Evolutionary conservation across 1,140 invertebrate genomes (phyloP).

Genomic region (Pseudomyrmex dendroicus): DNA sequence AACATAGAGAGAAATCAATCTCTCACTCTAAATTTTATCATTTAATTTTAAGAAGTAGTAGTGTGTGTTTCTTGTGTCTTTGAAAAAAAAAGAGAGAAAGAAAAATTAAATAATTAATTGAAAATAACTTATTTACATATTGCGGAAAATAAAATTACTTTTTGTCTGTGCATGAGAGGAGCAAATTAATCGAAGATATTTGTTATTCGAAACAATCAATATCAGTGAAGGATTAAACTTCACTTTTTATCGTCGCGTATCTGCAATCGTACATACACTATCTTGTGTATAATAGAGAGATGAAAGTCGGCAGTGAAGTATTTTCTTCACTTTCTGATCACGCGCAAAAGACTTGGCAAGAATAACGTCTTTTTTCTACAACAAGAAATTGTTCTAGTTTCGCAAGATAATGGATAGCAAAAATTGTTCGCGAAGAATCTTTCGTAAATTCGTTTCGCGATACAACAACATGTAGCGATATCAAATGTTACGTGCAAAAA

Average conservation of each 20-base stretch:
- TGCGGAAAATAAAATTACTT: not conserved
- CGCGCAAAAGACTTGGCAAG: constrained; percentile 31
- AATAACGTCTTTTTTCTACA: constrained; percentile 34
- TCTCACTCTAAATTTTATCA: not conserved
- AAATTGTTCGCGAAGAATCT: constrained; percentile 46
- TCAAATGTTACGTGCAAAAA: not conserved
- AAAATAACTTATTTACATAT: not conserved
- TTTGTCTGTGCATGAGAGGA: not conserved
- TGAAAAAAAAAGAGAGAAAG: not conserved
- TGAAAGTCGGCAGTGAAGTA: constrained; percentile 25
- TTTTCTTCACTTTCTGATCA: constrained; percentile 52
- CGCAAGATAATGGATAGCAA: constrained; percentile 12
- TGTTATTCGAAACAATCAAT: not conserved
- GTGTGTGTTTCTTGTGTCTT: not conserved
- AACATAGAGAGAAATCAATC: not conserved
- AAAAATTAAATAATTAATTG: not conserved
- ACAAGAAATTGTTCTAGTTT: constrained; percentile 29
- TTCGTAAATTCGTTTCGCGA: not conserved
- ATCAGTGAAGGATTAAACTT: not conserved
- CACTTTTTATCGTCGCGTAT: not conserved
- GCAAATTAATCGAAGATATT: constrained; percentile 14
- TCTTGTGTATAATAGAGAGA: constrained; percentile 32
- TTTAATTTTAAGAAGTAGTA: not conserved
- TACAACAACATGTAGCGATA: not conserved
- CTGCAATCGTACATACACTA: not conserved